Conservation (phyloP, 2,888 invertebrate species). For the Mesopsocus fuscifrons region DNA sequence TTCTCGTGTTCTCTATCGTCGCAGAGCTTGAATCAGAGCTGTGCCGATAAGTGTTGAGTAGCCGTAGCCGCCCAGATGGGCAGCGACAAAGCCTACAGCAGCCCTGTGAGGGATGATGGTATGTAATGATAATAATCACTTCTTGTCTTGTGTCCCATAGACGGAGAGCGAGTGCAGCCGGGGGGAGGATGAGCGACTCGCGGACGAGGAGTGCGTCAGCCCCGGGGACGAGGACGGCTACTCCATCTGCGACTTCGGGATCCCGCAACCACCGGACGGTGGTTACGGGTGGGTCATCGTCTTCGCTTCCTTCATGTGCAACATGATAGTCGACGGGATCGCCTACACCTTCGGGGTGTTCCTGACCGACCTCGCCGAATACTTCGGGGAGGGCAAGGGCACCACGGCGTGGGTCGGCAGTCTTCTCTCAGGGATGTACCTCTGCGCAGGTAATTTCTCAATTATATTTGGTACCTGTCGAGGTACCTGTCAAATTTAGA, state of each 20-base stretch:
- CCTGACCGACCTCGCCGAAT: slow-evolving; percentile 54
- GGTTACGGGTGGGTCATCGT: slow-evolving; percentile 93
- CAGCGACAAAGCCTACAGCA: too few species aligned
- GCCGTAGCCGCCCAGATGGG: too few species aligned
- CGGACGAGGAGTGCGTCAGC: slow-evolving; percentile 22
- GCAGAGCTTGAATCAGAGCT: too few species aligned
- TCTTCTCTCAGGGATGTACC: slow-evolving; percentile 84
- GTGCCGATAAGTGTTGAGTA: too few species aligned
- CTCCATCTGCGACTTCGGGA: slow-evolving; percentile 48
- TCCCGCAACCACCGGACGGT: slow-evolving; percentile 76
- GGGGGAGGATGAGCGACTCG: slow-evolving; percentile 41
- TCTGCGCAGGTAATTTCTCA: slow-evolving; percentile 71
- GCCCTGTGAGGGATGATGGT: too few species aligned
- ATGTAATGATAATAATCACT: too few species aligned
- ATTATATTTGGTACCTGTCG: too few species aligned
- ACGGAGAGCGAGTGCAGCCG: slow-evolving; percentile 68
- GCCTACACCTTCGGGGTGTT: slow-evolving; percentile 97
- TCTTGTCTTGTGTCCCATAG: too few species aligned
- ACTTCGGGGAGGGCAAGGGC: slow-evolving; percentile 71
- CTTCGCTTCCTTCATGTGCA: slow-evolving; percentile 90
- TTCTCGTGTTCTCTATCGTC: too few species aligned
- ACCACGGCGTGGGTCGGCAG: slow-evolving; percentile 89
- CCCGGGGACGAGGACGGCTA: slow-evolving; percentile 30
- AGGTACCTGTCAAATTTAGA: too few species aligned
- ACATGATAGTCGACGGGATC: slow-evolving; percentile 95